phyloP scores from a whole-genome alignment of 2,888 invertebrate species.

The Teinopalpus imperialis region DNA sequence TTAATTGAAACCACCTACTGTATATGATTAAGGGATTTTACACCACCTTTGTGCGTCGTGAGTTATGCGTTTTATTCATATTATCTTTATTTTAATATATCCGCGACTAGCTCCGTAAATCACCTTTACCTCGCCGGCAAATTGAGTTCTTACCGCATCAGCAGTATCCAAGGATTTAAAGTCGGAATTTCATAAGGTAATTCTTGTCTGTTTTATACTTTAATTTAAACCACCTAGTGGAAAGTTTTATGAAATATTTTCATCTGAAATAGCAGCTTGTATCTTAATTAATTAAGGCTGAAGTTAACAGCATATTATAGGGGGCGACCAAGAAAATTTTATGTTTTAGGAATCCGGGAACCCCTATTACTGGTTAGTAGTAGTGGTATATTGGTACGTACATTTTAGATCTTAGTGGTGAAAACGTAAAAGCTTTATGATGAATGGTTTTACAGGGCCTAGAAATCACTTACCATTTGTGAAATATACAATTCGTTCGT shows the following conservation, averaged over 20 bases:
- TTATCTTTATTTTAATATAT: slow-evolving; percentile 50
- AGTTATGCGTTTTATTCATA: slow-evolving; percentile 37
- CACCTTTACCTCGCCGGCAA: slow-evolving; percentile 22
- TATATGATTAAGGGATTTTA: slow-evolving; percentile 60
- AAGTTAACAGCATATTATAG: too few species aligned
- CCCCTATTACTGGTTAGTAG: too few species aligned
- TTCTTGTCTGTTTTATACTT: slow-evolving; percentile 19
- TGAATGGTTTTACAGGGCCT: too few species aligned
- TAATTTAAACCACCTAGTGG: slow-evolving; percentile 10
- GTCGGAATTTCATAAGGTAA: slow-evolving; percentile 21
- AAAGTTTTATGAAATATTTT: slow-evolving; percentile 10
- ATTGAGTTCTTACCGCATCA: slow-evolving; percentile 25
- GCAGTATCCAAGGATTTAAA: slow-evolving; percentile 24
- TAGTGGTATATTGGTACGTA: too few species aligned
- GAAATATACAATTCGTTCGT: too few species aligned
- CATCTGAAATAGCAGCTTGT: neutral
- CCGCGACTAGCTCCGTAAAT: slow-evolving; percentile 32
- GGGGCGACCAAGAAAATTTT: too few species aligned
- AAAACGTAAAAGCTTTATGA: too few species aligned
- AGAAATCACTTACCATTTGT: too few species aligned
- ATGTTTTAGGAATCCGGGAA: too few species aligned
- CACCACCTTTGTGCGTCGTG: slow-evolving; percentile 43
- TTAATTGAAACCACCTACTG: slow-evolving; percentile 43
- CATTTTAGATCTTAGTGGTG: too few species aligned
- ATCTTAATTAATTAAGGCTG: too few species aligned